Evolutionary conservation across 2,113 vertebrate genomes (phyloP), one percentile per base, ranked within the genome.

Genomic region (Australoheros scitulus): DNA sequence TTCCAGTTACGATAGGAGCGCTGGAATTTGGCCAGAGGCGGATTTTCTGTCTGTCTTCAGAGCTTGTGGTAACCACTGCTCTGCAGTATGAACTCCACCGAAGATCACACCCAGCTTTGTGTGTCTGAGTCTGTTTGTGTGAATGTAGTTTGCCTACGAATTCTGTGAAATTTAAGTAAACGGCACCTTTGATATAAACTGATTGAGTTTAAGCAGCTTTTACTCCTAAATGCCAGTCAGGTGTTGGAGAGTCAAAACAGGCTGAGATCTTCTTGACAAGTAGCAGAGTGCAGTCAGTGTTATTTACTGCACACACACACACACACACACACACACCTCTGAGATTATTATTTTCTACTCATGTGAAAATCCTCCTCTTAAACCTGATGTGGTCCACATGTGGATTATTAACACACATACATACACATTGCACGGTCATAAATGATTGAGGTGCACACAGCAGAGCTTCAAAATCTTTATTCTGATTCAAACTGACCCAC

Each of bases 191-290:
- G 56, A 80, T 64, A 70, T 75, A 75, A 55, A 74, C 47, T 1
- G n/a, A n/a, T n/a, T n/a, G 14, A 52, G 43, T 29, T 70, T 72
- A 17, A 61, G 36, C 43, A 76, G 17, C 17, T 81, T 50, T 26
- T 52, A 26, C 20, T 80, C 47, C 57, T 43, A 52, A 74, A 82
- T 79, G 29, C 56, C 41, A 74, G 18, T 29, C 72, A 24, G 43
- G 65, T 72, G 43, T 52, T 29, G 13, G 11, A 36, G 58, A 70
- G 56, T 79, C 63, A 61, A 34, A 81, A 86, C 61, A 74, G 58
- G 9, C 56, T 61, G 24, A 29, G 76, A 34, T 81, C 43, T 50
- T 59, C 34, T 1, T 79, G 38, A 70, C 3, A 70, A 70, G 65
- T 29, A 68, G 10, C 9, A 29, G 22, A 56, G 36, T 81, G 41